A percentile compares a stretch with the other conserved stretches of the same genome.
phyloP scores from a whole-genome alignment of 2,888 invertebrate species.

The Dasysyrphus tricinctus region DNA sequence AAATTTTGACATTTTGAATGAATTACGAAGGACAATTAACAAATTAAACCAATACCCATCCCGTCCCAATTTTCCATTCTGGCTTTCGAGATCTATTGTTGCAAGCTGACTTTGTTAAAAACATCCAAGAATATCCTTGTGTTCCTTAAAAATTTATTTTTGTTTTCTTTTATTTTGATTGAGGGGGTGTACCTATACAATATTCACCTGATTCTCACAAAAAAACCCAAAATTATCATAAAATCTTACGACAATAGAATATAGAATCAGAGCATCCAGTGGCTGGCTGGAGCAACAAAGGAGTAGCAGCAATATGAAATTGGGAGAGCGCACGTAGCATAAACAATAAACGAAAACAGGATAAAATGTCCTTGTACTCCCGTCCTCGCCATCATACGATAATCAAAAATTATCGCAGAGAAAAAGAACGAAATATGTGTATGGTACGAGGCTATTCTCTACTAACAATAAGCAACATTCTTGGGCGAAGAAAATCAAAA shows the following conservation, averaged over 20 bases:
- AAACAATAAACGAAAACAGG: slow-evolving; percentile 48
- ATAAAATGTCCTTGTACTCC: slow-evolving; percentile 44
- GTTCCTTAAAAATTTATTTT: slow-evolving; percentile 43
- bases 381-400: slow-evolving; percentile 24
- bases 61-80: background rate
- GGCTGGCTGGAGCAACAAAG: background rate
- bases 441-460: background rate
- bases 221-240: slow-evolving; percentile 51
- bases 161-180: background rate
- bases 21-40: slow-evolving; percentile 46
- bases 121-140: slow-evolving; percentile 1
- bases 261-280: slow-evolving; percentile 44
- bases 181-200: background rate
- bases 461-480: slow-evolving; percentile 26
- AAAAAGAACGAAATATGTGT: slow-evolving; percentile 12
- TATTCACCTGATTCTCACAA: slow-evolving; percentile 24
- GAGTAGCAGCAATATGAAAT: background rate
- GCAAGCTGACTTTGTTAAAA: slow-evolving; percentile 32
- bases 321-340: slow-evolving; percentile 22
- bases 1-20: slow-evolving; percentile 32
- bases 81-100: background rate
- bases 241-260: slow-evolving; percentile 34
- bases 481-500: slow-evolving; percentile 15
- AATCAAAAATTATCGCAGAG: slow-evolving; percentile 59
- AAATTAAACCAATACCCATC: background rate